Evolutionary conservation across 2,888 invertebrate species (phyloP).

Genomic region (Caradrina kadenii): DNA sequence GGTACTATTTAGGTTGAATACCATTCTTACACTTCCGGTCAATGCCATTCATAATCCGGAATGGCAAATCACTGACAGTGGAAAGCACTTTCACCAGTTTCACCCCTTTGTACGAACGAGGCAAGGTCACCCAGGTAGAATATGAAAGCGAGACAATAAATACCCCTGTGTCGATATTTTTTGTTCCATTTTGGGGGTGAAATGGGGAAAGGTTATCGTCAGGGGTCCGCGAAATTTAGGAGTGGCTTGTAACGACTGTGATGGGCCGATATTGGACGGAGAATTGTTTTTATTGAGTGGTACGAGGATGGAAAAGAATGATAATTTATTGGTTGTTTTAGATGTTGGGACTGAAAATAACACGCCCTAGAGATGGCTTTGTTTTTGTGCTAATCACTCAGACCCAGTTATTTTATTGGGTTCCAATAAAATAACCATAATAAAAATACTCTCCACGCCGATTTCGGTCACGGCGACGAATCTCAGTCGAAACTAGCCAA

Average conservation of each 20-base stretch:
- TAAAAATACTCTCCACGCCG: too few relatives aligned
- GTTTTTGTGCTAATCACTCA: background rate
- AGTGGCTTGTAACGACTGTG: conserved; percentile 45
- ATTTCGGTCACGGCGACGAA: too few relatives aligned
- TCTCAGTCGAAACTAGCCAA: too few relatives aligned
- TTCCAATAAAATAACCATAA: background rate
- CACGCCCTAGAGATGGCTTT: background rate
- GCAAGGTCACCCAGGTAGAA: conserved; percentile 54
- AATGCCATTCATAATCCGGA: conserved; percentile 57
- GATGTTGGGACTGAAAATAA: background rate
- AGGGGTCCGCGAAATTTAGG: conserved; percentile 43
- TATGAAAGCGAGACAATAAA: conserved; percentile 55
- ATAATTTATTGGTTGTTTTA: conserved; percentile 33
- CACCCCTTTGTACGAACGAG: conserved; percentile 39
- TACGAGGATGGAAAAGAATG: conserved; percentile 2
- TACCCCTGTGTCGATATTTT: conserved; percentile 55
- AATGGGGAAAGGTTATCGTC: conserved; percentile 49
- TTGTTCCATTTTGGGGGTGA: conserved; percentile 48
- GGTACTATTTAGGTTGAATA: conserved; percentile 57
- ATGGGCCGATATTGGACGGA: conserved; percentile 31
- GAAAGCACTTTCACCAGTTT: conserved; percentile 51
- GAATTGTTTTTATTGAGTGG: conserved; percentile 46
- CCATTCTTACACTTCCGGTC: conserved; percentile 64
- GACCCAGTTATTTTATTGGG: background rate
- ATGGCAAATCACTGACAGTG: conserved; percentile 56